Conservation (phyloP, 2,797 vertebrate species). For the Crypturellus tataupa region DNA sequence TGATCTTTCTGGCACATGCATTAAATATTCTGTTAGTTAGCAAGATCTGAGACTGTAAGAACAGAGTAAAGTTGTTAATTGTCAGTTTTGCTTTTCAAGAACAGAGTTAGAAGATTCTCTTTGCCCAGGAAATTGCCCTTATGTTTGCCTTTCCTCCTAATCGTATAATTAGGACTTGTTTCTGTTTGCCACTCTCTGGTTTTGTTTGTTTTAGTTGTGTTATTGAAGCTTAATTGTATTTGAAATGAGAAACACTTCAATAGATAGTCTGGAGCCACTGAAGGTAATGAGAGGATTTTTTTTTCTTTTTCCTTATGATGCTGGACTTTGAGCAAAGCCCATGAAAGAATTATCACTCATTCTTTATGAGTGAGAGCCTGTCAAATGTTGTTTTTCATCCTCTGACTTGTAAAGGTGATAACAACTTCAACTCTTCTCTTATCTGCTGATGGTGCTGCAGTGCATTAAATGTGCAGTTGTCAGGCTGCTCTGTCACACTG, state of each 20-base stretch:
- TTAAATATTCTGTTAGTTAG: background rate
- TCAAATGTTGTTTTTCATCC: background rate
- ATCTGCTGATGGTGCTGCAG: background rate
- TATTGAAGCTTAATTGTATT: background rate
- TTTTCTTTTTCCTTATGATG: background rate
- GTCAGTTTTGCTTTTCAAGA: background rate
- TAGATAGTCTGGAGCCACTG: background rate
- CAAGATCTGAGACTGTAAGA: background rate
- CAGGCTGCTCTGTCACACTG: background rate
- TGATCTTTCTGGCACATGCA: fast-evolving
- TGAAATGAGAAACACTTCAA: background rate
- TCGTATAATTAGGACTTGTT: background rate
- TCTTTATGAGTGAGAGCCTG: background rate
- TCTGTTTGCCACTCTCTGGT: background rate
- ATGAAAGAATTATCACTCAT: background rate
- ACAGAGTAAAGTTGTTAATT: background rate
- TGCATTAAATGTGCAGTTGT: background rate
- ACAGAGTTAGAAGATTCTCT: background rate
- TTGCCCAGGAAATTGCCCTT: background rate
- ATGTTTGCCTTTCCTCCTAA: background rate
- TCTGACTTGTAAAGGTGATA: background rate
- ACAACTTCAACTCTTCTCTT: background rate
- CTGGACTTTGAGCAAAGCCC: background rate
- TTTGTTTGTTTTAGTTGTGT: background rate
- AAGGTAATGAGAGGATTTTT: background rate